phyloP scores from a whole-genome alignment of 2,113 vertebrate genomes.

The Podarcis muralis region DNA sequence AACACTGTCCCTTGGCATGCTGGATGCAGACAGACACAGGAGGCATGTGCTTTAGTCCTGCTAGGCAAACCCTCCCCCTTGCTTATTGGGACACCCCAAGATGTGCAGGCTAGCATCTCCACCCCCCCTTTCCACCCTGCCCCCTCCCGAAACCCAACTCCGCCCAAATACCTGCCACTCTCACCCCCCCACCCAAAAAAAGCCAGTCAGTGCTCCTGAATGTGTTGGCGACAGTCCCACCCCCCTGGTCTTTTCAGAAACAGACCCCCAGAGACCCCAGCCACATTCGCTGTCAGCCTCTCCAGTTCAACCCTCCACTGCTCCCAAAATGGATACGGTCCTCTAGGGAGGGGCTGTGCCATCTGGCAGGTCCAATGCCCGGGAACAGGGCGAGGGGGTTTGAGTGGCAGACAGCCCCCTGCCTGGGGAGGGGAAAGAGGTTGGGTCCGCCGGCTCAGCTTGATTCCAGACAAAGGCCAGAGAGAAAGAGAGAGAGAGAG shows the following conservation, averaged over 20 bases:
- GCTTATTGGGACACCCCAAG: rapidly evolving
- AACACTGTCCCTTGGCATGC: neutral
- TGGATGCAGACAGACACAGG: neutral
- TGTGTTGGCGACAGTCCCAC: neutral
- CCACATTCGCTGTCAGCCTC: neutral
- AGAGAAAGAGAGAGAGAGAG: neutral
- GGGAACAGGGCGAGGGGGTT: neutral
- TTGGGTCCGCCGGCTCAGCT: neutral
- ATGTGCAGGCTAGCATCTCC: neutral
- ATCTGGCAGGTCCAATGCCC: neutral
- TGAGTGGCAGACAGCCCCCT: too few species aligned
- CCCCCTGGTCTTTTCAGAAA: neutral
- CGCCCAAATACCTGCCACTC: neutral
- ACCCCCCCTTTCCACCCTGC: neutral
- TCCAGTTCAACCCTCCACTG: neutral
- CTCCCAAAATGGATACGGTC: neutral
- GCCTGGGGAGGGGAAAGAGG: neutral
- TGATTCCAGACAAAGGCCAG: conserved; percentile 29
- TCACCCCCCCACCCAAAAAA: neutral
- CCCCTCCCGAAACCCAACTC: neutral
- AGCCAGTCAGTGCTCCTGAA: neutral
- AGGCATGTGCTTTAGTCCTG: neutral
- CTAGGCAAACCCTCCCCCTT: neutral
- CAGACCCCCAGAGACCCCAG: neutral
- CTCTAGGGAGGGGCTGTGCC: neutral